phyloP scores from a whole-genome alignment of 2,797 vertebrate genomes.

The Acanthopagrus latus region DNA sequence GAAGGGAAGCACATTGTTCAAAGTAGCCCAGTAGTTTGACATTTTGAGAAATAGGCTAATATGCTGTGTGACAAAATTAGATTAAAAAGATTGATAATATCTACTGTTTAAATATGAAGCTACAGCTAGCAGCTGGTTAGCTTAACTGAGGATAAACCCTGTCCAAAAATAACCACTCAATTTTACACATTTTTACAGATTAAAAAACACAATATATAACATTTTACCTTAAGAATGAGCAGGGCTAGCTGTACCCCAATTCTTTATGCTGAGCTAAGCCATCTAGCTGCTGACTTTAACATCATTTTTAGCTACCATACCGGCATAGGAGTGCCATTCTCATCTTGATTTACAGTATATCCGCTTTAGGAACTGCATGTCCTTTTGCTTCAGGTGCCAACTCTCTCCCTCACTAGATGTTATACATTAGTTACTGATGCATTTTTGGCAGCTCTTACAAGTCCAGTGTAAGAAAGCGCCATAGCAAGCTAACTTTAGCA shows the following conservation, averaged over 20 bases:
- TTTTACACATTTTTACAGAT: neutral
- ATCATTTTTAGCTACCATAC: neutral
- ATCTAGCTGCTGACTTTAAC: neutral
- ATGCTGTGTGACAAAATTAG: neutral
- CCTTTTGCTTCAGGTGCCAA: too few species aligned
- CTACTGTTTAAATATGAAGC: neutral
- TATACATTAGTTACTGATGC: too few species aligned
- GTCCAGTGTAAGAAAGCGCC: too few species aligned
- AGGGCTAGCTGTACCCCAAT: neutral
- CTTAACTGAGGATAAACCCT: neutral
- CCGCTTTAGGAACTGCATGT: too few species aligned
- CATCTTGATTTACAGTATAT: too few species aligned
- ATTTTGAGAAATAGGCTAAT: neutral
- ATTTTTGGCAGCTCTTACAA: too few species aligned
- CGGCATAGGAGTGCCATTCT: neutral
- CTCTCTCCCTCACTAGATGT: too few species aligned
- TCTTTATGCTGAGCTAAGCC: neutral
- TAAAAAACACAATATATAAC: neutral
- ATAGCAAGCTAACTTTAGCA: too few species aligned
- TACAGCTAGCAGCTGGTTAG: neutral
- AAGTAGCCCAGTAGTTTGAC: neutral
- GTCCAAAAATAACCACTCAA: neutral
- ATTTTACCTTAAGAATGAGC: neutral
- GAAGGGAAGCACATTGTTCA: neutral
- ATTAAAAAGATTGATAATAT: neutral